Base-by-base conservation (phyloP, 2,113 vertebrate genomes). In the Lycaon pictus region DNA sequence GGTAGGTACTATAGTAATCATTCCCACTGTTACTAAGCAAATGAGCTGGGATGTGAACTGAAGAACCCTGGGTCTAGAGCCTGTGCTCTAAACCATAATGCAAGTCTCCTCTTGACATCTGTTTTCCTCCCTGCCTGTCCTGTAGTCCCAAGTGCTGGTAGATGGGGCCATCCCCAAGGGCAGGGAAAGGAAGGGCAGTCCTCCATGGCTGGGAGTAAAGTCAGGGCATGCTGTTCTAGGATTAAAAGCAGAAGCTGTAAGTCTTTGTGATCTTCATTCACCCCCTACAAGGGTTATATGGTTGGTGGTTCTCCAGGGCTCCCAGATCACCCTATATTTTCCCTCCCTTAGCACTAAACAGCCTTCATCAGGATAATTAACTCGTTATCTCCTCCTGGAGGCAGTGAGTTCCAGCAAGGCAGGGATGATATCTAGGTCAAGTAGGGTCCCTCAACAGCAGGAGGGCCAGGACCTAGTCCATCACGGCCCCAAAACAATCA, bases 141-240 rank as follows among this genome's bases (percentile, higher is more conserved):
- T 56, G 1, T 8, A 69, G 51, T 80, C 43, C 15, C 13, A 15
- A 87, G 23, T 69, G 20, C 76, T 88, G 55, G 80, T 13, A 82
- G 32, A 80, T 13, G 1, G 9, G 77, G 12, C 19, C 72, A 69
- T 71, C 19, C 16, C 8, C 22, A 7, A 84, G 27, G 35, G 63
- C 8, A 71, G 5, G 19, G 35, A 92, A 86, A 94, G 62, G 84
- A 92, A 43, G 17, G 0, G 0, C 15, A 16, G 65, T 51, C 48
- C 9, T 76, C 1, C 15, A 1, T 35, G 20, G 5, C 11, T 11
- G n/a, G 17, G 17, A 20, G 35, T 43, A 7, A 32, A 20, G 1
- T 58, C 84, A 67, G n/a, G 29, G 11, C 53, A 48, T 11, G 1
- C 35, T 20, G 13, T 85, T 85, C 35, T 81, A 48, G 63, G 58